A percentile compares a stretch with the other conserved stretches of the same genome.
Evolutionary conservation across 2,888 invertebrate genomes (phyloP).

Genomic region (Stratiomys singularior): DNA sequence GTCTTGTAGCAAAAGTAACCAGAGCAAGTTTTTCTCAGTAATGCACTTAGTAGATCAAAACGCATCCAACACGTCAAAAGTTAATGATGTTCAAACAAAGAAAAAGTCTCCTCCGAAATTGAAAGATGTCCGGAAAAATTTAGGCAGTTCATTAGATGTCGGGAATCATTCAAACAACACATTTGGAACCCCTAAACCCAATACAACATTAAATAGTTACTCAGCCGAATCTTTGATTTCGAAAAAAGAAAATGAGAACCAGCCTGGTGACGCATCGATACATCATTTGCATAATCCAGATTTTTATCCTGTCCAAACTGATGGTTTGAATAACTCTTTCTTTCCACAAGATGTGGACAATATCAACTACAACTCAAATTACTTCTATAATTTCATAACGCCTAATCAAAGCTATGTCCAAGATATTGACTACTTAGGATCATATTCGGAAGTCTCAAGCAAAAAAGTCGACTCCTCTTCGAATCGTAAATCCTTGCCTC

Average conservation of each 20-base stretch:
- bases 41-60: conserved; percentile 70
- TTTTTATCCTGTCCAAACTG: conserved; percentile 15
- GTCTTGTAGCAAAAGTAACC: background rate
- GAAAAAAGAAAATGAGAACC: conserved; percentile 50
- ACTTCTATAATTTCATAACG: conserved; percentile 53
- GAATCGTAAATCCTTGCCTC: background rate
- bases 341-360: background rate
- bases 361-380: conserved; percentile 48
- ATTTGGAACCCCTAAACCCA: background rate
- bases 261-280: background rate
- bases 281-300: conserved; percentile 47
- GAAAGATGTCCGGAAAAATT: conserved; percentile 21
- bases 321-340: background rate
- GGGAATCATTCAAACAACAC: background rate
- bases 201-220: conserved; percentile 51
- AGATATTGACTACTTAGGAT: conserved; percentile 53
- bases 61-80: background rate
- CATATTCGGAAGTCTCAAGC: conserved; percentile 21
- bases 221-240: conserved; percentile 55
- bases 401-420: conserved; percentile 51
- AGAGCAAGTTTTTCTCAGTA: conserved; percentile 69
- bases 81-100: background rate
- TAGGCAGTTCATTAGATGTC: background rate
- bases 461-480: background rate
- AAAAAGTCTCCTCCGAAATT: background rate